phyloP scores from a whole-genome alignment of 1,140 invertebrate genomes.

The Pemphigus obesinymphae region DNA sequence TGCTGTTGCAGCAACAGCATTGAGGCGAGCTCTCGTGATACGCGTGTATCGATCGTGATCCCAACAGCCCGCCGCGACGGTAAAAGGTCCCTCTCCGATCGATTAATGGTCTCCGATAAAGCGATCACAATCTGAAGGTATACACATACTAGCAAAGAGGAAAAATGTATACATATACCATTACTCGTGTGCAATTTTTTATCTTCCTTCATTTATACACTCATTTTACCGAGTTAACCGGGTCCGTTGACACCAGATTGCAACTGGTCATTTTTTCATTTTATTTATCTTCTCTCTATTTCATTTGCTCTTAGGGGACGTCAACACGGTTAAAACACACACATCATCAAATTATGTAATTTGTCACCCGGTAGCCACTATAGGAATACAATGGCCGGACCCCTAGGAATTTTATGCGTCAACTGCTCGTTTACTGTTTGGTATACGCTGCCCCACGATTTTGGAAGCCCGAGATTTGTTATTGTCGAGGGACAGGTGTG shows the following conservation, averaged over 20 bases:
- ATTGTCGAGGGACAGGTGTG: conserved; percentile 33
- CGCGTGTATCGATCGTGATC: conserved; percentile 21
- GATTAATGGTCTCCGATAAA: conserved; percentile 38
- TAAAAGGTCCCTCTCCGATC: conserved; percentile 13
- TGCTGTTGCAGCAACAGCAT: too few relatives aligned
- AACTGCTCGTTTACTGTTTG: not conserved
- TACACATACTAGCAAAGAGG: not conserved
- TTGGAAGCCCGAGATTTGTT: conserved; percentile 5
- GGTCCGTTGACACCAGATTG: conserved; percentile 23
- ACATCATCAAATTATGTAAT: conserved; percentile 22
- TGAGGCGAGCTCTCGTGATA: not conserved
- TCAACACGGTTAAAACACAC: not conserved
- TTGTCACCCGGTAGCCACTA: not conserved
- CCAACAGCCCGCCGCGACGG: not conserved
- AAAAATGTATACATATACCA: not conserved
- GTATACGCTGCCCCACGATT: not conserved
- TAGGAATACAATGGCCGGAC: not conserved
- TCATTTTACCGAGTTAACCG: not conserved
- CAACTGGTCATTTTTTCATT: conserved; percentile 4
- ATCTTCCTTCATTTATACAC: not conserved
- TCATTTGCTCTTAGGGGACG: not conserved
- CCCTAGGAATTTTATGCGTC: not conserved
- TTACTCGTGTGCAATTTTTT: conserved; percentile 4
- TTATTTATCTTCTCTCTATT: not conserved
- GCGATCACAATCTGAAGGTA: conserved; percentile 21